Conservation (phyloP, 2,113 vertebrate species). For the Sinocyclocheilus rhinocerous region DNA sequence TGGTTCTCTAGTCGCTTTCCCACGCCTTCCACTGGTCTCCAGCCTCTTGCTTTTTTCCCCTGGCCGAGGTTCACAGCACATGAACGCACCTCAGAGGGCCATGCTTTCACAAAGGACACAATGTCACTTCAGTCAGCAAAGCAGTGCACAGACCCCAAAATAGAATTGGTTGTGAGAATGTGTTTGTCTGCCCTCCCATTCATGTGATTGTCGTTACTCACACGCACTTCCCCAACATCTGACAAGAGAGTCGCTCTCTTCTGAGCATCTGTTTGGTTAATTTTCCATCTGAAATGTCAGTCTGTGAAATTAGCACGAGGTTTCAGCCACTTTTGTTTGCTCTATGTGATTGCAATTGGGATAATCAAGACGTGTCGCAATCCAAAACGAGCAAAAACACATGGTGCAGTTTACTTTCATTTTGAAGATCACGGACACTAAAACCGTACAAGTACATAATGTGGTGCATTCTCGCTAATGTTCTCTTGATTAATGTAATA, state of each 20-base stretch:
- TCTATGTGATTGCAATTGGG: not conserved
- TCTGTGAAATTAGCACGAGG: slow-evolving; percentile 13
- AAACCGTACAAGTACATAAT: slow-evolving; percentile 5
- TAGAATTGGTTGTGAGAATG: slow-evolving; percentile 35
- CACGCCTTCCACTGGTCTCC: slow-evolving; percentile 51
- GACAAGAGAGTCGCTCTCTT: slow-evolving; percentile 21
- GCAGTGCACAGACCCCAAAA: slow-evolving; percentile 10
- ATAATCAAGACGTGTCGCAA: not conserved
- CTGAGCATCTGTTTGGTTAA: slow-evolving; percentile 34
- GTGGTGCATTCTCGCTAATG: not conserved
- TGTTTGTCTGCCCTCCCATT: slow-evolving; percentile 6
- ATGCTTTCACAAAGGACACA: slow-evolving; percentile 15
- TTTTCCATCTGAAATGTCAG: slow-evolving; percentile 32
- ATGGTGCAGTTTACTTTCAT: slow-evolving; percentile 33
- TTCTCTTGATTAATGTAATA: slow-evolving; percentile 22
- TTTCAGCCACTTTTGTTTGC: slow-evolving; percentile 33
- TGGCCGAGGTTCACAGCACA: slow-evolving; percentile 14
- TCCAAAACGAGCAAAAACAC: slow-evolving; percentile 28
- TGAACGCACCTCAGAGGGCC: slow-evolving; percentile 31
- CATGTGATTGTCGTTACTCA: slow-evolving; percentile 38
- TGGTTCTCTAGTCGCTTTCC: slow-evolving; percentile 51
- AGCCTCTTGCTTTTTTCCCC: slow-evolving; percentile 42
- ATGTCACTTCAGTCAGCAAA: slow-evolving; percentile 34
- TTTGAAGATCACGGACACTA: slow-evolving; percentile 1
- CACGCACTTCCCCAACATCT: slow-evolving; percentile 30